Percentiles rank a stretch among this genome's conserved stretches.
Evolutionary conservation across 2,888 invertebrate species (phyloP).

Genomic region (Rotaria sp.): DNA sequence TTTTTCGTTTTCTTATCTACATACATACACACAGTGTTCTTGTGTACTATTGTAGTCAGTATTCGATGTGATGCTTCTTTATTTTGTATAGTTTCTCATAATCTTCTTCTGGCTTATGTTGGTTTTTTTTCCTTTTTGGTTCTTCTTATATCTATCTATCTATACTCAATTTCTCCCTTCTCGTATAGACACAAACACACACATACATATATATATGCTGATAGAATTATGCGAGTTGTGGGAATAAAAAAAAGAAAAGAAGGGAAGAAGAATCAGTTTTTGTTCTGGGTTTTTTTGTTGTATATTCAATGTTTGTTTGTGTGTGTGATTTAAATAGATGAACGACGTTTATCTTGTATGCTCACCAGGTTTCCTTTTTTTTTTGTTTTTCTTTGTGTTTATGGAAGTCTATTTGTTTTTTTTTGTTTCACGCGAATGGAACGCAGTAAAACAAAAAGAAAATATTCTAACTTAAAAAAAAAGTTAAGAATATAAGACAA

Average conservation of each 20-base stretch:
- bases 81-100: slow-evolving; percentile 15
- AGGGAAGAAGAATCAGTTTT: slow-evolving; percentile 3
- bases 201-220: background rate
- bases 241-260: background rate
- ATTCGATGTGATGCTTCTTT: slow-evolving; percentile 13
- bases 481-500: background rate
- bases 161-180: background rate
- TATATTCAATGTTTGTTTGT: slow-evolving; percentile 11
- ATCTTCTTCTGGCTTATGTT: slow-evolving; percentile 13
- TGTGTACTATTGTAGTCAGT: slow-evolving; percentile 13
- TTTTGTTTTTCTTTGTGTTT: background rate
- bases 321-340: slow-evolving; percentile 14
- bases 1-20: background rate
- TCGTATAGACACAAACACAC: slow-evolving; percentile 13
- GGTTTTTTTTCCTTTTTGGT: background rate
- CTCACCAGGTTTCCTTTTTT: background rate
- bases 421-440: background rate
- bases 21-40: slow-evolving; percentile 13
- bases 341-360: slow-evolving; percentile 13
- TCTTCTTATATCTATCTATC: background rate
- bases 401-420: slow-evolving; percentile 6
- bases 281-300: slow-evolving; percentile 7
- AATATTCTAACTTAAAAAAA: background rate
- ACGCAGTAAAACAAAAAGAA: slow-evolving; percentile 10
- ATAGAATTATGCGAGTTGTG: slow-evolving; percentile 9